phyloP scores from a whole-genome alignment of 2,113 vertebrate species.

The Anhinga anhinga region DNA sequence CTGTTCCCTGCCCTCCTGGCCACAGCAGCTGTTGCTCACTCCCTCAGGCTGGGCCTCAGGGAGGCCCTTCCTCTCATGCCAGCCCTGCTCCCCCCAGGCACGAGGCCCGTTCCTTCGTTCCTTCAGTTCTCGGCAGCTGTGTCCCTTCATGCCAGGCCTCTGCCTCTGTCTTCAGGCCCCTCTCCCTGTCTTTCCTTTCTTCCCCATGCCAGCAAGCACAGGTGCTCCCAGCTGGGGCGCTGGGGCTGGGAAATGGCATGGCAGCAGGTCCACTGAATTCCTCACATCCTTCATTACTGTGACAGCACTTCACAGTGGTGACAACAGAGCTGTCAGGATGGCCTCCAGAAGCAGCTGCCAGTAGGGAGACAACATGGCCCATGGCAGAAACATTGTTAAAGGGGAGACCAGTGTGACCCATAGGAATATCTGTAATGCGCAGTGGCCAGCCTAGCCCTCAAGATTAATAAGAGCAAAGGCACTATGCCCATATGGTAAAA shows the following conservation, averaged over 20 bases:
- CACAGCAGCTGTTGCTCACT: background rate
- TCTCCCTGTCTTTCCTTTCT: background rate
- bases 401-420: rapidly evolving
- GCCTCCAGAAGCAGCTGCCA: background rate
- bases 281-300: background rate
- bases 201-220: too few relatives aligned
- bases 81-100: too few relatives aligned
- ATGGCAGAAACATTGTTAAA: background rate
- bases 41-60: background rate
- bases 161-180: background rate
- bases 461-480: background rate
- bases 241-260: background rate
- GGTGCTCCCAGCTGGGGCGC: rapidly evolving
- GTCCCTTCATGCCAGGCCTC: rapidly evolving
- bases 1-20: rapidly evolving
- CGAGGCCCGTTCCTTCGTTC: background rate
- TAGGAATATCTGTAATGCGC: background rate
- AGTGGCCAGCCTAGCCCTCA: background rate
- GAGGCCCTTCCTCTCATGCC: background rate
- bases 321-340: background rate
- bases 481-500: background rate
- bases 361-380: rapidly evolving
- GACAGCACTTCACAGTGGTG: background rate
- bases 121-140: background rate
- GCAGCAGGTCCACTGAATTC: rapidly evolving